Percentiles rank a stretch among this genome's conserved stretches.
Conservation (phyloP, 2,797 vertebrate species). For the Scolopax bukidnonensis region DNA sequence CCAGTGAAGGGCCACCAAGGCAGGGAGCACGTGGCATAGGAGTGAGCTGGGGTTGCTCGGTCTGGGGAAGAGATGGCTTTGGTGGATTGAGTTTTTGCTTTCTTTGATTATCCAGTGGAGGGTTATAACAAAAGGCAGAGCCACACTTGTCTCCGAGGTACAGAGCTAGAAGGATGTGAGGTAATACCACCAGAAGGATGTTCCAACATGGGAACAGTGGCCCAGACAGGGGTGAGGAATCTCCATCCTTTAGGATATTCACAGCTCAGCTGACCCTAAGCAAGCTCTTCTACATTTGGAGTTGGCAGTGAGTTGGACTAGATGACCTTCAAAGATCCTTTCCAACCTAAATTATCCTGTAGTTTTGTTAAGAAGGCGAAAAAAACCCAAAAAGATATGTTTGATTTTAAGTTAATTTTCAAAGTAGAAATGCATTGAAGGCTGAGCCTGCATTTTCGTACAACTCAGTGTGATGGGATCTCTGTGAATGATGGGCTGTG, state of each 20-base stretch:
- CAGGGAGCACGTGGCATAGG: accelerated
- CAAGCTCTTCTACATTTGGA: not conserved
- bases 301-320: not conserved
- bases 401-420: not conserved
- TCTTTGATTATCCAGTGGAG: not conserved
- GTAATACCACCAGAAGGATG: not conserved
- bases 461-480: not conserved
- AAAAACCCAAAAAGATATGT: not conserved
- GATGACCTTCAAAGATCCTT: not conserved
- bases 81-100: not conserved
- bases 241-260: not conserved
- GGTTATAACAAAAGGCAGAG: not conserved
- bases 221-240: not conserved
- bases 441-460: not conserved
- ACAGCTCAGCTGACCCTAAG: not conserved
- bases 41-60: accelerated
- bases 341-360: not conserved
- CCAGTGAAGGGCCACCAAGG: not conserved
- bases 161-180: not conserved
- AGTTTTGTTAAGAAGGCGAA: not conserved
- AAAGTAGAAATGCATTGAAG: not conserved
- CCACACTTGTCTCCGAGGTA: not conserved
- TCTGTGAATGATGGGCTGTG: not conserved
- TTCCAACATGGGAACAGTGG: not conserved
- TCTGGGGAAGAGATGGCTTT: not conserved